Evolutionary conservation across 2,797 vertebrate species (phyloP).

Genomic region (Anas acuta): DNA sequence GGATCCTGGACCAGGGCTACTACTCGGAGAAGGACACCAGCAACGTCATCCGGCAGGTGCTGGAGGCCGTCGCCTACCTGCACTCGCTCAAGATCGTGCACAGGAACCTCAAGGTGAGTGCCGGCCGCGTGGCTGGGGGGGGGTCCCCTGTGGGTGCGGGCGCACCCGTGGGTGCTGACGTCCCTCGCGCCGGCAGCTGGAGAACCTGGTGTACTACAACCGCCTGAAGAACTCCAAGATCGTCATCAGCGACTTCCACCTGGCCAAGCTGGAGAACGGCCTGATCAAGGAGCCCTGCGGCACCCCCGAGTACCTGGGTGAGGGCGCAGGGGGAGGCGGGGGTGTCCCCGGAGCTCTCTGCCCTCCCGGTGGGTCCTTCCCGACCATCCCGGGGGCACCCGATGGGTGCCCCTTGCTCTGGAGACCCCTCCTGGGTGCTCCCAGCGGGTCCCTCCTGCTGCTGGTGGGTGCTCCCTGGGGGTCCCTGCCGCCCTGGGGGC

Average conservation of each 20-base stretch:
- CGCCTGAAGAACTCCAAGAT: conserved; percentile 99
- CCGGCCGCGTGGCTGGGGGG: too few relatives aligned
- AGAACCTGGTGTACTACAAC: conserved; percentile 97
- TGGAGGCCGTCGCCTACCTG: conserved; percentile 96
- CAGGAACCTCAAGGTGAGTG: conserved; percentile 95
- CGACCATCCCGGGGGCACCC: not conserved
- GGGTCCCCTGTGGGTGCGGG: not conserved
- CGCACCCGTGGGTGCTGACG: not conserved
- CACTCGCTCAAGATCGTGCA: conserved; percentile 96
- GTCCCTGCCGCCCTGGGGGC: not conserved
- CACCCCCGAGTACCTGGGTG: conserved; percentile 97
- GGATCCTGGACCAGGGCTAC: conserved; percentile 99
- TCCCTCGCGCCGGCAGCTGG: conserved; percentile 78
- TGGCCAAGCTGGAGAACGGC: conserved; percentile 96
- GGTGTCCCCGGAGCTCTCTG: not conserved
- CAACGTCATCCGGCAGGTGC: conserved; percentile 95
- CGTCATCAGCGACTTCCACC: conserved; percentile 97
- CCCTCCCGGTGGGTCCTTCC: not conserved
- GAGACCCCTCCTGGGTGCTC: not conserved
- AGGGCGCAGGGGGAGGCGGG: conserved; percentile 7
- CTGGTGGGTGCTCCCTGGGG: not conserved
- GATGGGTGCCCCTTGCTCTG: not conserved
- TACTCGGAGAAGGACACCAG: conserved; percentile 98
- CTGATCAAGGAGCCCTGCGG: conserved; percentile 98
- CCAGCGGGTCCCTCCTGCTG: not conserved